These are phyloP conservation scores for Aleiodes leptofemur DNA, from an alignment of 2,888 invertebrate genomes.

Conservation along the genomic window DNA sequence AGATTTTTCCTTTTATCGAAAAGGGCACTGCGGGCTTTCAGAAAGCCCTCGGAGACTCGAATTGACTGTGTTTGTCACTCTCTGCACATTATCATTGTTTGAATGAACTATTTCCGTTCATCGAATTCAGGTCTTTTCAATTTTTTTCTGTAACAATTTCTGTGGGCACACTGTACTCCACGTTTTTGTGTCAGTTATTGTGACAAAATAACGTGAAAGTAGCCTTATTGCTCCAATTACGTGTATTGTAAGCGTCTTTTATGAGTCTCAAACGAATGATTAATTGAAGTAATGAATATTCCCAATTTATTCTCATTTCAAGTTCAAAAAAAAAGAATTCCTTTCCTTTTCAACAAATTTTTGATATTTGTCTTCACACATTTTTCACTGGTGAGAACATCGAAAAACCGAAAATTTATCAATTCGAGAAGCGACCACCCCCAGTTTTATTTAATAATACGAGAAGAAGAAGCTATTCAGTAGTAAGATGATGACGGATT, in stretches of 20 bases:
- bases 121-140: conserved; percentile 8
- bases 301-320: conserved; percentile 2
- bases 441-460: conserved; percentile 8
- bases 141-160: conserved; percentile 9
- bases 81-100: conserved; percentile 32
- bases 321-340: conserved; percentile 26
- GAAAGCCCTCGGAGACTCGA: background rate
- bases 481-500: conserved; percentile 58
- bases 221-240: conserved; percentile 18
- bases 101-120: conserved; percentile 30
- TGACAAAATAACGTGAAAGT: background rate
- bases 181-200: background rate
- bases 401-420: conserved; percentile 19
- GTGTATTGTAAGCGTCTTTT: background rate
- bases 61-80: conserved; percentile 40
- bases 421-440: conserved; percentile 28
- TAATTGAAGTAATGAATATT: too few relatives aligned
- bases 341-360: conserved; percentile 4
- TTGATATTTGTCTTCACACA: conserved; percentile 31
- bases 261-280: too few relatives aligned
- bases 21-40: conserved; percentile 38
- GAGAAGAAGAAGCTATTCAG: conserved; percentile 46
- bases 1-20: conserved; percentile 17
- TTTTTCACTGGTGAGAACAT: conserved; percentile 18
- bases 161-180: conserved; percentile 34